Base-by-base conservation (phyloP, 1,140 invertebrate species). In the Papilio polytes region DNA sequence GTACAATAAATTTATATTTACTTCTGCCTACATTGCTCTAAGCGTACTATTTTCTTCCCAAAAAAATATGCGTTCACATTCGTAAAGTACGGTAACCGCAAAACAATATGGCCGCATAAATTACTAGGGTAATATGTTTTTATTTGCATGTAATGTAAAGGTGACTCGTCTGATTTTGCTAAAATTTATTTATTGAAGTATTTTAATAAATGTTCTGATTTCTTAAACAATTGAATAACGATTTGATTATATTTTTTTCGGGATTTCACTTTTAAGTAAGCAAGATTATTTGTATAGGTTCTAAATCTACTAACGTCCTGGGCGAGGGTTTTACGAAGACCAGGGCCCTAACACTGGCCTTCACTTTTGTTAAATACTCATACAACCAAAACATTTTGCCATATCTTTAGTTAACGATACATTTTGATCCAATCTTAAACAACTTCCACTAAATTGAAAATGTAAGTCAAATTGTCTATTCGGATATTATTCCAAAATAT, bases 111-210 rank as follows among this genome's bases (percentile, higher is more conserved):
- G 48, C 20, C 1, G 22, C 15, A 76, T 51, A 53, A 48, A 26
- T 48, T 22, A 53, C 44, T 9, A 53, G 53, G 18, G 18, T 59
- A 78, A 59, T 53, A 31, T 77, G n/a, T 18, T 59, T 78, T 78
- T 76, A 15, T 22, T 22, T 53, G 46, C 83, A 86, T 82, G 86
- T 91, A 92, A n/a, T 53, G 51, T 56, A 56, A 56, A 56, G 53
- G 53, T 56, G 13, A 51, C 48, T 51, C n/a, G 53, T 56, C 18
- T n/a, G 53, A 20, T 56, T 20, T 56, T 20, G 20, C 8, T 56
- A 9, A 18, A 56, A 56, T 56, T 56, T 56, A 56, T 56, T 56
- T 18, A 56, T 56, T 56, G n/a, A 56, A 20, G 4, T 51, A 51
- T 15, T 15, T 51, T 15, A 59, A 59, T 59, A 59, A 59, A 18